Percentiles rank a stretch among this genome's conserved stretches.
Evolutionary conservation across 2,113 vertebrate genomes (phyloP).

Genomic region (Microtus pennsylvanicus): DNA sequence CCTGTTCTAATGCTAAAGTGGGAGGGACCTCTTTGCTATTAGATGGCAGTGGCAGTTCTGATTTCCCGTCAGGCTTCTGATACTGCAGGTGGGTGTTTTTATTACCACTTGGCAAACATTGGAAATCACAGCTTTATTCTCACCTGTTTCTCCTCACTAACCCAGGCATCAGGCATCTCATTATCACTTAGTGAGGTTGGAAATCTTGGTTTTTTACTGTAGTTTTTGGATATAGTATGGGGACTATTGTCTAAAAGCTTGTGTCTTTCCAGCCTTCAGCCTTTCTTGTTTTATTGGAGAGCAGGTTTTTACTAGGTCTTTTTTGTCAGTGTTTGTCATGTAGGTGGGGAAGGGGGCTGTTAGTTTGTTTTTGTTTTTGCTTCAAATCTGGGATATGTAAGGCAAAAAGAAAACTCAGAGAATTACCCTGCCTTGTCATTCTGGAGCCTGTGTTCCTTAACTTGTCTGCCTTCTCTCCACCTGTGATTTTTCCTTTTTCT

Average conservation of each 20-base stretch:
- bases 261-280: not conserved
- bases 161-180: not conserved
- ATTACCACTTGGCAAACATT: not conserved
- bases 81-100: not conserved
- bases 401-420: not conserved
- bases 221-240: not conserved
- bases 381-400: not conserved
- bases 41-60: not conserved
- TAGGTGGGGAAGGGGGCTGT: not conserved
- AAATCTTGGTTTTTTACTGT: not conserved
- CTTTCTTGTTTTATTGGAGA: not conserved
- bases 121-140: not conserved
- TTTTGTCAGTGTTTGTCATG: not conserved
- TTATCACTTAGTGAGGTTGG: not conserved
- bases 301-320: not conserved
- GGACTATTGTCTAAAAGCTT: not conserved
- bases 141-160: not conserved
- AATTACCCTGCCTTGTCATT: not conserved
- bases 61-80: not conserved
- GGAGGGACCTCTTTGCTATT: not conserved
- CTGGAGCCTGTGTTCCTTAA: not conserved
- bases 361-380: not conserved
- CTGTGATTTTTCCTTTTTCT: not conserved
- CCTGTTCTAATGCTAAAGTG: not conserved
- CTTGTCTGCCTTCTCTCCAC: not conserved